phyloP scores from a whole-genome alignment of 2,888 invertebrate species.

The Morpho deidamia region DNA sequence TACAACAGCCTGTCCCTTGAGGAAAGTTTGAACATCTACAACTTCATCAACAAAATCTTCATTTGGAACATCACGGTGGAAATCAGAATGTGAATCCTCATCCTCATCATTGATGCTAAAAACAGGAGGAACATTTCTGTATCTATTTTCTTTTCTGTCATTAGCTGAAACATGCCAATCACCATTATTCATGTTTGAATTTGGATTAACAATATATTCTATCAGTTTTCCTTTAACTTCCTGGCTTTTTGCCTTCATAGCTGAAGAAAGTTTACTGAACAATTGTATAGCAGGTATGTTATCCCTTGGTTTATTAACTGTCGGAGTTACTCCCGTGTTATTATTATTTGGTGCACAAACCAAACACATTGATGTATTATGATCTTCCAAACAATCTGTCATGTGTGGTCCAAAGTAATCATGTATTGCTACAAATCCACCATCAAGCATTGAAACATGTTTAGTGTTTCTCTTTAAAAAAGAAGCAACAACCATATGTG shows the following conservation, averaged over 20 bases:
- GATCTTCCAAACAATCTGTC: constrained; percentile 90
- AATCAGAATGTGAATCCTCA: constrained; percentile 55
- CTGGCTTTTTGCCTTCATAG: constrained; percentile 93
- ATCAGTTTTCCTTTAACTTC: constrained; percentile 94
- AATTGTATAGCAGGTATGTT: constrained; percentile 81
- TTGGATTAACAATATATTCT: constrained; percentile 95
- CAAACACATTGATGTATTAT: constrained; percentile 87
- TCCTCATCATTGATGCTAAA: constrained; percentile 96
- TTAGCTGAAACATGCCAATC: constrained; percentile 91
- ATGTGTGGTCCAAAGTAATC: constrained; percentile 90
- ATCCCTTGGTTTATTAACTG: constrained; percentile 43
- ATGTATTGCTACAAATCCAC: constrained; percentile 92
- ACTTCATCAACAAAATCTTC: constrained; percentile 85
- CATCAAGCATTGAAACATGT: constrained; percentile 94
- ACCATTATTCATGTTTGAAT: constrained; percentile 74
- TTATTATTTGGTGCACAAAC: constrained; percentile 83
- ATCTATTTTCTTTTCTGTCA: constrained; percentile 91
- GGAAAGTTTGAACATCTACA: constrained; percentile 88
- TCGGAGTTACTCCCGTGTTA: constrained; percentile 47
- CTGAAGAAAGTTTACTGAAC: constrained; percentile 90
- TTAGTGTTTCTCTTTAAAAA: constrained; percentile 96
- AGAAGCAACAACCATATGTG: constrained; percentile 98
- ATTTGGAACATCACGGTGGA: constrained; percentile 58
- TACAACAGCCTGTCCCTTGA: constrained; percentile 90
- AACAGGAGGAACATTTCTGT: constrained; percentile 93